Percentiles rank a stretch among this genome's conserved stretches.
phyloP scores from a whole-genome alignment of 37 sponge, comb jelly and placozoan genomes.

The Mnemiopsis leidyi region DNA sequence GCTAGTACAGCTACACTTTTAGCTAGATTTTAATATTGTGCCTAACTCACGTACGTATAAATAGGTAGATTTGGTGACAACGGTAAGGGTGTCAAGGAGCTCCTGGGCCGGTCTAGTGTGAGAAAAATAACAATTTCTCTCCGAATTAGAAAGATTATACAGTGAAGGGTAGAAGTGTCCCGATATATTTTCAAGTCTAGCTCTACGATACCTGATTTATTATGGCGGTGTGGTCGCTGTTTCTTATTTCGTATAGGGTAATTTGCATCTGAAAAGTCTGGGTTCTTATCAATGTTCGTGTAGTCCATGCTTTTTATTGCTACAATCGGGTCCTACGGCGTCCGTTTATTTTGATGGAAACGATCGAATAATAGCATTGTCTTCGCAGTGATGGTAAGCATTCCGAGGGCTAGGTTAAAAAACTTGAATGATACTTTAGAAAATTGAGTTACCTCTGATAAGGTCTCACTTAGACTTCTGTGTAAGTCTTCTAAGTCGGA shows the following conservation, averaged over 20 bases:
- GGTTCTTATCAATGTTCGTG: neutral
- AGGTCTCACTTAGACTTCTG: neutral
- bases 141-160: too few species aligned
- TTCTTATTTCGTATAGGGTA: conserved; percentile 6
- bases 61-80: neutral
- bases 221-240: neutral
- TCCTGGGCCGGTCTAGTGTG: neutral
- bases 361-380: too few species aligned
- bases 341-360: too few species aligned
- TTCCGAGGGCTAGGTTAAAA: too few species aligned
- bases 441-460: neutral
- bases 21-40: too few species aligned
- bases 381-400: too few species aligned
- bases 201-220: neutral
- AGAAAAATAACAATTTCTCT: neutral
- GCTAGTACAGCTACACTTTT: too few species aligned
- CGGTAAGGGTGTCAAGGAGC: neutral
- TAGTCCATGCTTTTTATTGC: neutral
- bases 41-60: neutral
- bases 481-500: neutral
- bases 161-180: neutral
- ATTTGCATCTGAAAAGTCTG: conserved; percentile 28
- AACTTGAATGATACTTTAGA: neutral
- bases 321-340: too few species aligned
- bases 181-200: too few species aligned